Base-by-base conservation (phyloP, 2,797 vertebrate species). In the Lagorchestes hirsutus region DNA sequence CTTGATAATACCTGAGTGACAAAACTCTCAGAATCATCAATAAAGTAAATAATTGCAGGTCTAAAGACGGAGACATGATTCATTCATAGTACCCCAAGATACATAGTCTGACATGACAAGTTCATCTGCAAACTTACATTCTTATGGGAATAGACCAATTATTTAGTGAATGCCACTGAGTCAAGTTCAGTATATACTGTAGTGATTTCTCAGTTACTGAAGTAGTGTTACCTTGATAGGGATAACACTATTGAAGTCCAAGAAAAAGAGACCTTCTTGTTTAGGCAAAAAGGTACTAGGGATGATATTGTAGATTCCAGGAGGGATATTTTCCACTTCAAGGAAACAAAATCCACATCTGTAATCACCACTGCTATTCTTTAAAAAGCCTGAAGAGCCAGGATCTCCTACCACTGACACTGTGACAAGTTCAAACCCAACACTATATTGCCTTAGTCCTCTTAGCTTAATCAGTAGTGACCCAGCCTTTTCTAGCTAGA, bases 281-380 rank as follows among this genome's bases (percentile, higher is more conserved):
- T 99, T 99, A 97, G 99, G 99, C 94, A 99, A 98, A 98, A 99
- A 99, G 94, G 99, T 99, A 98, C 99, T 99, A 94, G 99, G 99
- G 97, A 99, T 99, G 97, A 99, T 98, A 95, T 99, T 99, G 98
- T 99, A 99, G 98, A 99, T 98, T 56, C 99, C 99, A 55, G 99
- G 99, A 28, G 99, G 98, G 94, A 99, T 59, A 52, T 98, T 98
- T 31, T 99, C 99, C 90, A 98, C 93, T 98, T 99, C 99, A 99
- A 99, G 98, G 98, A 99, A 99, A 98, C 99, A 99, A 99, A 99
- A 99, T 74, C 99, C 99, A 98, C 99, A 99, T 98, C 99, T 99
- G 62, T 3, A 87, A 96, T 99, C 99, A 95, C 99, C 99, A 31
- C 99, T 99, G 98, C 97, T 99, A 98, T 98, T 99, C 97, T 99